These are phyloP conservation scores for Lasiurus cinereus DNA, from an alignment of 2,113 vertebrate genomes.

Conservation along the genomic window DNA sequence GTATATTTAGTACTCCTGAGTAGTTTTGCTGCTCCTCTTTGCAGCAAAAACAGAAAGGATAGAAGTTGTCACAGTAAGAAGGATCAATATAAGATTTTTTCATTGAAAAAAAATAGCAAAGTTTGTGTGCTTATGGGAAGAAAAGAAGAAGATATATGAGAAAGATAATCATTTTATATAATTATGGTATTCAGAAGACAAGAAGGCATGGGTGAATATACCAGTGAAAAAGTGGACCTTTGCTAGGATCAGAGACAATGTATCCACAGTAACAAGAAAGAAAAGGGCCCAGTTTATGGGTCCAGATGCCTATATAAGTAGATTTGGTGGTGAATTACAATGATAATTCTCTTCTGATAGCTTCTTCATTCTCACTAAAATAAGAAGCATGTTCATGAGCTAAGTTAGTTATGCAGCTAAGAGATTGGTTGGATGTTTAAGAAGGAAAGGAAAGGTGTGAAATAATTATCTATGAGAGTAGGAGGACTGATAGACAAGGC, in stretches of 20 bases:
- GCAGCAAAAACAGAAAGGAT: background rate
- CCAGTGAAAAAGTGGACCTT: background rate
- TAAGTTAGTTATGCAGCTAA: background rate
- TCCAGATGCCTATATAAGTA: background rate
- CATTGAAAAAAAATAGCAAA: background rate
- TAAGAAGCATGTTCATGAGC: background rate
- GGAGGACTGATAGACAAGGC: background rate
- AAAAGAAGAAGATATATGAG: background rate
- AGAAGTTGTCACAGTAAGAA: background rate
- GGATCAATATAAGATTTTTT: background rate
- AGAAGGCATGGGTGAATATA: fast-evolving
- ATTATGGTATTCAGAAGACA: background rate
- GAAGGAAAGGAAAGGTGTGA: background rate
- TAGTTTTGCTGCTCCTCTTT: background rate
- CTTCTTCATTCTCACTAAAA: background rate
- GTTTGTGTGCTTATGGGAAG: background rate
- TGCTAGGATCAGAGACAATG: background rate
- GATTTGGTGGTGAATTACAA: background rate
- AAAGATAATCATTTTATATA: background rate
- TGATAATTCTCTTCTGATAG: background rate
- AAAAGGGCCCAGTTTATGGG: background rate
- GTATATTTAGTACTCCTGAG: background rate
- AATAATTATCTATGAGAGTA: background rate
- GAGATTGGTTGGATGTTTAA: background rate
- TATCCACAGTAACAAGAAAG: background rate